Conservation (phyloP, 2,797 vertebrate genomes). For the Onychomys arenicola region DNA sequence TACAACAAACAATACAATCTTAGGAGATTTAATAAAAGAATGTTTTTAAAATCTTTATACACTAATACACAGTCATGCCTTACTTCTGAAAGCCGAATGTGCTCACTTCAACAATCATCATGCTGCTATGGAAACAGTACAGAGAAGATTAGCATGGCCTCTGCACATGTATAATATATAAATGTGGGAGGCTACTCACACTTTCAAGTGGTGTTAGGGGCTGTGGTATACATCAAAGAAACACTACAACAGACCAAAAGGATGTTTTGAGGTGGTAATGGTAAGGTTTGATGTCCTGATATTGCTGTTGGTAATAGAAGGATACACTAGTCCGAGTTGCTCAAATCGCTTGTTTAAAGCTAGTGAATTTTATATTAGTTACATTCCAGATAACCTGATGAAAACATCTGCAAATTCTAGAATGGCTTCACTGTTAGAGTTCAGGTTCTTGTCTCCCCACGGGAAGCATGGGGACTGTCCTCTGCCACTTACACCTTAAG, state of each 20-base stretch:
- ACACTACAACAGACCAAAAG: neutral
- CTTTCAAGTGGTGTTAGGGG: neutral
- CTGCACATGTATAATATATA: neutral
- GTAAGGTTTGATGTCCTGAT: neutral
- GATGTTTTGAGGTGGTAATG: neutral
- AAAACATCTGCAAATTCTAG: neutral
- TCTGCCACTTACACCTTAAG: neutral
- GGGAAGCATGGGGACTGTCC: neutral
- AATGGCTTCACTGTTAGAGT: neutral
- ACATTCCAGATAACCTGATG: neutral
- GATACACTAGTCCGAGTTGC: neutral
- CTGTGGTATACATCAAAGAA: neutral
- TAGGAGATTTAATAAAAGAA: neutral
- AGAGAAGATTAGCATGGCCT: neutral
- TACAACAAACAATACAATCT: neutral
- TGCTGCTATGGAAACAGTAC: neutral
- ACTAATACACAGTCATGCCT: neutral
- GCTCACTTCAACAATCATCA: neutral
- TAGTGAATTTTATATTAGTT: neutral
- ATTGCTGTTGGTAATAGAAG: neutral
- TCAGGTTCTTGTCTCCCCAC: neutral
- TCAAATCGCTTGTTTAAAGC: neutral
- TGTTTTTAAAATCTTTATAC: constrained; percentile 10
- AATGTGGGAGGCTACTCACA: neutral
- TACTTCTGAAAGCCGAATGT: neutral